Base-by-base conservation (phyloP, 2,888 invertebrate species). In the Cerastoderma edule region DNA sequence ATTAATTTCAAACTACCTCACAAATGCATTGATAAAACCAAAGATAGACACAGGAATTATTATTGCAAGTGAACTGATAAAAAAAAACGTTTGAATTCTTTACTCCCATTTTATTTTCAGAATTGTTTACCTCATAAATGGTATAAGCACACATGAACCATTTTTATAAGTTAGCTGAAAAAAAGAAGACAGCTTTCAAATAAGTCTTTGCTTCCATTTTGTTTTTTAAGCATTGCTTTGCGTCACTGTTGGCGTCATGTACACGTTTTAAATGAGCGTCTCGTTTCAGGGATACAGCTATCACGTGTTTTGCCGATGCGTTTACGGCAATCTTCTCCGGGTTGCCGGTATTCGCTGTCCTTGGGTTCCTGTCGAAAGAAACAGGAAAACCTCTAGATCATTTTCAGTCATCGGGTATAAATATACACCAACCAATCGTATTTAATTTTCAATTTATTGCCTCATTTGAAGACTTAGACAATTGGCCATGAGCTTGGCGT, bases 301-400 rank as follows among this genome's bases (percentile, higher is more conserved):
- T 88, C 32, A 84, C 85, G 10, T 87, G 86, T 24, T 74, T 87
- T 54, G 84, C 88, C 16, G 89, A 88, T 50, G 87, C 83, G 24
- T 80, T 85, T 22, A 90, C 90, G 2, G 87, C 87, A 70, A 79
- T 90, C 30, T 90, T 84, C 67, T 89, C 88, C 32, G 90, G 90
- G 0, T 83, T 89, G 63, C 89, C 89, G 39, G 88, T 90, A n/a
- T 90, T 89, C 81, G 86, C 88, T n/a, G 85, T 90, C n/a, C 79
- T 90, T 66, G 96, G 96, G 1, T 96, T 96, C 54, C 90, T 92
- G 89, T 89, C 92, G 5, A 85, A 89, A 64, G 88, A 90, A 64
- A 83, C 91, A n/a, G 85, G 87, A 16, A 83, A 87, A 1, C 82
- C 85, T 4, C 85, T 92, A 19, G 85, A 87, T 56, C 87, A 91